Base-by-base conservation (phyloP, 2,888 invertebrate genomes). In the Cartodere bifasciata region DNA sequence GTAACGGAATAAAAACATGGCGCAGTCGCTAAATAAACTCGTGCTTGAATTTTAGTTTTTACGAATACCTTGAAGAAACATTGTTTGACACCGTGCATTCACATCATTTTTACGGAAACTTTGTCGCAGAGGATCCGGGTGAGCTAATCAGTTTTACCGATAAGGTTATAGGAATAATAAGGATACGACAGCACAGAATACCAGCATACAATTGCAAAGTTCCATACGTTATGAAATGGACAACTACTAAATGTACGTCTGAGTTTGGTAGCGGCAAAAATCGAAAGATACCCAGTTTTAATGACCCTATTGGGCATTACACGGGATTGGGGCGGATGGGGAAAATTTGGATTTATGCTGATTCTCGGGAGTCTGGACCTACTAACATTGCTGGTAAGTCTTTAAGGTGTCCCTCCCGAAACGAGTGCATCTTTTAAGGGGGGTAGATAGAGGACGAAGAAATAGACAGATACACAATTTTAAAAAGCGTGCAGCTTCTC, bases 81-180 rank as follows among this genome's bases (percentile, higher is more conserved):
- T 31, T 51, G 1, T 37, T 52, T 12, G 38, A 36, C 3, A 36
- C 43, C 5, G 24, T 47, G 22, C 52, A 53, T 25, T 41, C 47
- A 2, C 31, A 23, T 2, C 37, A 37, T 11, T 54, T 50, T 50
- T 53, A 53, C 28, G 48, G 42, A 9, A 43, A 37, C 16, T 50
- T 35, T 26, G 20, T 42, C 5, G 33, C 38, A 7, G 29, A 38
- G 1, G 38, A 42, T 17, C 40, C 47, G 7, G 53, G 52, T 13
- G 38, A 47, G 37, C 48, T 46, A 10, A 39, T 42, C 4, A 53
- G 53, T 37, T 43, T 44, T 16, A 33, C 37, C 4, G 53, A 49
- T 23, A 50, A 48, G 36, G 44, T 45, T 29, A 28, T 53, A 9
- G 53, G 53, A 13, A 39, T 48, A 3, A 41, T 41, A 2, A 37